A percentile compares a stretch with the other conserved stretches of the same genome.
These are phyloP conservation scores for Vanessa tameamea DNA, from an alignment of 1,140 invertebrate species.

Conservation along the genomic window DNA sequence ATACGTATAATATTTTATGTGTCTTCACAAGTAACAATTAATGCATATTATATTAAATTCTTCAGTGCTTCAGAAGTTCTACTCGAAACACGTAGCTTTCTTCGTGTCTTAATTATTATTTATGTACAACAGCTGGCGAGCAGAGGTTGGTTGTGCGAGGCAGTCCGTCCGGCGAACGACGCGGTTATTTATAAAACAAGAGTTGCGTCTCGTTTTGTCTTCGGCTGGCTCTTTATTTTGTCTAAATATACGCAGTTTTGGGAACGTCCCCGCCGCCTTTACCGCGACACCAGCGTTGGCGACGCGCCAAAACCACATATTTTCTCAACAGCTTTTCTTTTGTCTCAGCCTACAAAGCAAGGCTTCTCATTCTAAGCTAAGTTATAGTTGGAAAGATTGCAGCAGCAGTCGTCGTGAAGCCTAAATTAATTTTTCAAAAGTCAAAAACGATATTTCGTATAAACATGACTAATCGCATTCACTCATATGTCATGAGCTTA, in stretches of 20 bases:
- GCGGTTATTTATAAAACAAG: slow-evolving; percentile 79
- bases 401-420: neutral
- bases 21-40: neutral
- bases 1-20: neutral
- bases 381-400: neutral
- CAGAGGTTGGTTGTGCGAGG: slow-evolving; percentile 72
- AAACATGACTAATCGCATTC: slow-evolving; percentile 3
- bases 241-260: slow-evolving; percentile 81
- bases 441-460: neutral
- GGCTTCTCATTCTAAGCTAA: slow-evolving; percentile 1
- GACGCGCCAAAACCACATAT: slow-evolving; percentile 59
- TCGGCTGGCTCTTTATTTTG: slow-evolving; percentile 79
- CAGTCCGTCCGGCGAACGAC: slow-evolving; percentile 74
- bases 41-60: slow-evolving; percentile 6
- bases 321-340: slow-evolving; percentile 63
- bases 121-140: slow-evolving; percentile 77
- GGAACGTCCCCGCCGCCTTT: slow-evolving; percentile 73
- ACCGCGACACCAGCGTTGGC: slow-evolving; percentile 70
- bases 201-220: slow-evolving; percentile 79
- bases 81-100: slow-evolving; percentile 59
- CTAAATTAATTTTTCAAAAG: neutral
- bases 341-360: slow-evolving; percentile 48
- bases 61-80: slow-evolving; percentile 34
- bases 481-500: slow-evolving; percentile 24
- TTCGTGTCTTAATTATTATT: slow-evolving; percentile 78